Base-by-base conservation (phyloP, 2,888 invertebrate genomes). In the Escarpia spicata region DNA sequence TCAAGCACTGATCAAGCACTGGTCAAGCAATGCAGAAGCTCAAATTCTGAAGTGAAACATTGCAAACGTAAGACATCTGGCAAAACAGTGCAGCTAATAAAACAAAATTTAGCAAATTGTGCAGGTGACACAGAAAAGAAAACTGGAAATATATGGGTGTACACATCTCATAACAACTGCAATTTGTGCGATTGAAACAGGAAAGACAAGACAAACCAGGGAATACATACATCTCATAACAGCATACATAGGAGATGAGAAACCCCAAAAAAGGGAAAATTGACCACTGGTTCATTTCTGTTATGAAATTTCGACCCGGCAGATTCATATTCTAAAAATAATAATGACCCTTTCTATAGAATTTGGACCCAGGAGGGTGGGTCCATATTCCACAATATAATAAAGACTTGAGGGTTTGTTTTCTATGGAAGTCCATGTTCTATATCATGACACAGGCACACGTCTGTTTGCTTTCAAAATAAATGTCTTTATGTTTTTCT, bases 1-100 rank as follows among this genome's bases (percentile, higher is more conserved):
- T 75, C 75, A 75, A 75, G 75, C 75, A 75, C 75, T 75, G 75
- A 26, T 75, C 75, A 75, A 75, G 52, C 52, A 75, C 75, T 75
- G 75, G 75, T 75, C 75, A 75, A 75, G 52, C 52, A 52, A 15
- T 52, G 52, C 52, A 52, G 9, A 52, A 26, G 75, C 75, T 26
- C 19, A 19, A 75, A n/a, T 75, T 75, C 75, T 75, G 75, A 75
- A 75, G 75, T 0, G 75, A 75, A 75, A 75, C 75, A 75, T 37
- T 37, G 52, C 26, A 75, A 75, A 19, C 6, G 26, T 75, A 26
- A 75, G 75, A 75, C 26, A 26, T 19, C 37, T 37, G 26, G n/a
- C 19, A 19, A 75, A 26, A 75, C 19, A 75, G 75, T 75, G 26
- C 75, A 75, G 26, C 12, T 9, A 3, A 52, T 52, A 52, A 52